A percentile compares a stretch with the other conserved stretches of the same genome.
phyloP scores from a whole-genome alignment of 1,140 invertebrate genomes.

The Tribolium madens region DNA sequence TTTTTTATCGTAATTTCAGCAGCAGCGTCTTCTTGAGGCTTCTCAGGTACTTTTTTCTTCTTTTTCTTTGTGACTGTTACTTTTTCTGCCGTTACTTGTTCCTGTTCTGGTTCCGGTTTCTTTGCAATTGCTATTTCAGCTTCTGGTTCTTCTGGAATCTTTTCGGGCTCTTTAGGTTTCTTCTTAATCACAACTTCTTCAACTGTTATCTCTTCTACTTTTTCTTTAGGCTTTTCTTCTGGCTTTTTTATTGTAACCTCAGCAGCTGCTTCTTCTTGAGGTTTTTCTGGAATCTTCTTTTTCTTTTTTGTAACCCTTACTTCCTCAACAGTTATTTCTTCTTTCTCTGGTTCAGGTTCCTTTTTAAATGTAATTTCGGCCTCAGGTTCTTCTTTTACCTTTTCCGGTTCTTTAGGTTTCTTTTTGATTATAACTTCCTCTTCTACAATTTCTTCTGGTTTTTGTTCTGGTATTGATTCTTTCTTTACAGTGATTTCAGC shows the following conservation, averaged over 20 bases:
- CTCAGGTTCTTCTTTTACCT: conserved; percentile 64
- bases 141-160: conserved; percentile 51
- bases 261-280: conserved; percentile 52
- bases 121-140: conserved; percentile 55
- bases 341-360: conserved; percentile 65
- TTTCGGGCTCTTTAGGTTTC: conserved; percentile 55
- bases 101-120: conserved; percentile 54
- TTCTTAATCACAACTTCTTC: conserved; percentile 55
- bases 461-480: conserved; percentile 47
- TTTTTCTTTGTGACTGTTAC: conserved; percentile 55
- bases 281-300: conserved; percentile 58
- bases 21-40: background rate
- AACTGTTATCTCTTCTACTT: conserved; percentile 19
- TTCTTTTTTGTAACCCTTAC: conserved; percentile 42
- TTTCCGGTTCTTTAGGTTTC: conserved; percentile 61
- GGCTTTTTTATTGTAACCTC: conserved; percentile 48
- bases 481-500: conserved; percentile 63
- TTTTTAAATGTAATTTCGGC: conserved; percentile 66
- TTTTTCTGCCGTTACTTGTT: conserved; percentile 55
- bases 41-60: conserved; percentile 50
- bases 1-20: conserved; percentile 49
- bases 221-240: conserved; percentile 53
- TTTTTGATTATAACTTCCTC: conserved; percentile 60
- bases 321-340: conserved; percentile 61
- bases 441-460: conserved; percentile 56